These are phyloP conservation scores for Phthorimaea operculella DNA, from an alignment of 1,140 invertebrate species.

Conservation along the genomic window DNA sequence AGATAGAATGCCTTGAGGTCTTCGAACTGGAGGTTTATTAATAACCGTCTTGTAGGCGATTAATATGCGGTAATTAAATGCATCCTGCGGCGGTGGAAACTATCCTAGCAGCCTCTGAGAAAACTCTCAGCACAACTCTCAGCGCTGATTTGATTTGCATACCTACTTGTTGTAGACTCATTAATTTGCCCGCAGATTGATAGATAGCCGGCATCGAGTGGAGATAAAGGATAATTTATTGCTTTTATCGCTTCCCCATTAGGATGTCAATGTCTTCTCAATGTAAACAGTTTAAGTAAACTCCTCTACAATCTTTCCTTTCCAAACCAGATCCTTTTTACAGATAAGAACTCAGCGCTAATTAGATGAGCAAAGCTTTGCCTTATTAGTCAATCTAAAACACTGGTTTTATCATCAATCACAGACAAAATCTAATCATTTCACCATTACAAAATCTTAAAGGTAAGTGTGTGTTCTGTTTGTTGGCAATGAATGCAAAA, in stretches of 20 bases:
- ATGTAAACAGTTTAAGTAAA: background rate
- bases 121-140: conserved; percentile 8
- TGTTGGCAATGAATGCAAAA: background rate
- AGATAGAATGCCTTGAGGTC: conserved; percentile 17
- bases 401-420: no score
- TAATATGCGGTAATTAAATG: conserved; percentile 36
- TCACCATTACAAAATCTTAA: no score
- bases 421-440: no score
- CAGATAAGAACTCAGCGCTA: no score
- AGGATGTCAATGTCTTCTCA: background rate
- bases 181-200: conserved; percentile 12
- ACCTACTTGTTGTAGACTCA: conserved; percentile 13
- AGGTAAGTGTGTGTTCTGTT: no score
- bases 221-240: conserved; percentile 1
- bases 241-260: background rate
- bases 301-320: no score
- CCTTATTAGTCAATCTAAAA: no score
- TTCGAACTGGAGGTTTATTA: conserved; percentile 14
- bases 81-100: conserved; percentile 22
- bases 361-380: no score
- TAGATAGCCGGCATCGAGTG: background rate
- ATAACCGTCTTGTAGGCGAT: conserved; percentile 21
- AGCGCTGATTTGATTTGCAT: conserved; percentile 12
- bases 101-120: background rate
- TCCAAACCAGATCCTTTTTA: no score